phyloP scores from a whole-genome alignment of 2,888 invertebrate genomes.

The Campoletis raptor region DNA sequence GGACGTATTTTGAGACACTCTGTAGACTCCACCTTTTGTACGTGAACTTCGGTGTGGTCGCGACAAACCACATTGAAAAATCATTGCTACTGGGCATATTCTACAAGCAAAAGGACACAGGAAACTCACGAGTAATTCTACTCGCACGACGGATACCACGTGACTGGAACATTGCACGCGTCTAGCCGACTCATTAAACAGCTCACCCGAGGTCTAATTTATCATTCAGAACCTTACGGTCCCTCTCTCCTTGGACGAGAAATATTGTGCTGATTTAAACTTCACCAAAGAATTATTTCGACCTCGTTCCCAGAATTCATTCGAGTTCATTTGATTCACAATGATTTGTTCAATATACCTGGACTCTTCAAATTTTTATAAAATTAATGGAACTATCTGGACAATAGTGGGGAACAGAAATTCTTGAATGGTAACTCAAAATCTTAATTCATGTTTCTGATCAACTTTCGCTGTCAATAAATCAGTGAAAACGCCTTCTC shows the following conservation, averaged over 20 bases:
- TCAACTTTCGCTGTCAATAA: neutral
- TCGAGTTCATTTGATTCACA: neutral
- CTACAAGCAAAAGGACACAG: slow-evolving; percentile 1
- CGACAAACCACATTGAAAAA: slow-evolving; percentile 49
- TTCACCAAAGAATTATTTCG: neutral
- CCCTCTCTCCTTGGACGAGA: neutral
- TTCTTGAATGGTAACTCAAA: neutral
- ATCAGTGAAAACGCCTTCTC: neutral
- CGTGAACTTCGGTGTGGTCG: slow-evolving; percentile 20
- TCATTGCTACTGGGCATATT: slow-evolving; percentile 46
- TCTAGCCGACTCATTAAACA: slow-evolving; percentile 75
- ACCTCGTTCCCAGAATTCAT: slow-evolving; percentile 19
- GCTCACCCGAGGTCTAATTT: slow-evolving; percentile 71
- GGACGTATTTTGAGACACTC: neutral
- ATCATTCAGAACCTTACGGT: slow-evolving; percentile 70
- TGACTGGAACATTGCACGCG: slow-evolving; percentile 61
- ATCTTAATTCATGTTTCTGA: neutral
- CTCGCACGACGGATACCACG: slow-evolving; percentile 67
- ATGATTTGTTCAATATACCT: neutral
- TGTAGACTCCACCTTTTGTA: neutral
- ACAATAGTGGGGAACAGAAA: neutral
- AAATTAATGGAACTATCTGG: slow-evolving; percentile 19
- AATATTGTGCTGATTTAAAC: neutral
- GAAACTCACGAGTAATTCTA: slow-evolving; percentile 2
- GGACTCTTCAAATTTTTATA: neutral